Base-by-base conservation (phyloP, 2,888 invertebrate species). In the Temnothorax unifasciatus region DNA sequence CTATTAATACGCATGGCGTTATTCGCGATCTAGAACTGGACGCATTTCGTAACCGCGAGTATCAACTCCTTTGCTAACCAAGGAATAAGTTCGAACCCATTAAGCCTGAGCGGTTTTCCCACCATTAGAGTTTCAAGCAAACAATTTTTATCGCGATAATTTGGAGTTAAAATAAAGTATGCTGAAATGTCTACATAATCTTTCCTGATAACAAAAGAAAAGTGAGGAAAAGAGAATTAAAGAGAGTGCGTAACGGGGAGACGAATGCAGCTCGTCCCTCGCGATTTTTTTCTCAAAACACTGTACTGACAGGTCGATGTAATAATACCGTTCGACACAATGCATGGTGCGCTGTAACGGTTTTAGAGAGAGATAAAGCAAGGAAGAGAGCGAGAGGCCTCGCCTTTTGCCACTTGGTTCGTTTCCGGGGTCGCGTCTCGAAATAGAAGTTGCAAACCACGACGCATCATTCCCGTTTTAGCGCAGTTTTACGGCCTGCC, bases 341-440 rank as follows among this genome's bases (percentile, higher is more conserved):
- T 92, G 87, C 88, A 73, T 86, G 86, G 76, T 88, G 88, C 88
- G 87, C 87, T 86, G 85, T 92, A 91, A 91, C 89, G 86, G 85
- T 88, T 83, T 57, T 18, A 86, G 85, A 85, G 88, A 77, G 68
- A 59, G 69, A 44, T 21, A 82, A 76, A 85, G 77, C 84, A 77
- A 89, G 83, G 83, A 87, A 85, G 86, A 38, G 87, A 90, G 84
- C 82, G 89, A 84, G 83, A 86, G 64, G 74, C 73, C 85, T 75
- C 83, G 87, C 85, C 89, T 90, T 87, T 90, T 90, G 91, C 90
- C 89, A 91, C 88, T 89, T 85, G 88, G 85, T 88, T 90, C 90
- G 92, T 93, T 94, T 94, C 94, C 94, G 94, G 94, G 94, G 92
- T 94, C 94, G 93, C 89, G 91, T 87, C 92, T 91, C 92, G 90